These are phyloP conservation scores for Diachasma alloeum DNA, from an alignment of 1,140 invertebrate genomes.

Conservation along the genomic window DNA sequence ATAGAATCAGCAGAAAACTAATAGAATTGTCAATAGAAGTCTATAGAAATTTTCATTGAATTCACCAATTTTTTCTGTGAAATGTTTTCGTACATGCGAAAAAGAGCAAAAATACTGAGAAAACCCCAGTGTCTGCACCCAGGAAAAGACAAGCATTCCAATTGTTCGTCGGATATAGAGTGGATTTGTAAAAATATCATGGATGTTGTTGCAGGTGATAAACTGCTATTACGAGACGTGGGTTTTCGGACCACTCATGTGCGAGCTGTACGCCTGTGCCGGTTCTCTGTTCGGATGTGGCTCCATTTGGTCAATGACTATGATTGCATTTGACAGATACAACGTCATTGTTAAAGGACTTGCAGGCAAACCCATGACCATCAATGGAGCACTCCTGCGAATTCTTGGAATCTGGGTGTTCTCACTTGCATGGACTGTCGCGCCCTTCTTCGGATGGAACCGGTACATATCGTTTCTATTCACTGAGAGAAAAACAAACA, in stretches of 20 bases:
- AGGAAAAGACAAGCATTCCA: too few species aligned
- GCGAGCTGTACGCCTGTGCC: slow-evolving; percentile 66
- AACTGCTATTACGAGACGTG: slow-evolving; percentile 32
- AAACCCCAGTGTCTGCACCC: too few species aligned
- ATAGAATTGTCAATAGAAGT: too few species aligned
- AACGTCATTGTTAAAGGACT: slow-evolving; percentile 69
- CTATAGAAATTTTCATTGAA: too few species aligned
- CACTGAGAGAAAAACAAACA: too few species aligned
- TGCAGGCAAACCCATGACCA: slow-evolving; percentile 73
- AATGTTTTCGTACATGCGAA: too few species aligned
- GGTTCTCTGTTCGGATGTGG: slow-evolving; percentile 66
- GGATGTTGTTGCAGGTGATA: neutral
- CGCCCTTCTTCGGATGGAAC: slow-evolving; percentile 75
- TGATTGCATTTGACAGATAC: slow-evolving; percentile 67
- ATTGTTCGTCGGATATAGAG: too few species aligned
- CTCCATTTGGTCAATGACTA: slow-evolving; percentile 66
- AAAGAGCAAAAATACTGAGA: too few species aligned
- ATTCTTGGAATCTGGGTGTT: slow-evolving; percentile 77
- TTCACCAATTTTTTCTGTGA: too few species aligned
- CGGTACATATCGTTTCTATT: too few species aligned
- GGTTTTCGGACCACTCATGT: slow-evolving; percentile 59
- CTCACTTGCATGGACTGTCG: slow-evolving; percentile 74
- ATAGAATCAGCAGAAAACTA: too few species aligned
- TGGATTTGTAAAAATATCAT: too few species aligned
- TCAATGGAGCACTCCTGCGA: slow-evolving; percentile 72